phyloP scores from a whole-genome alignment of 2,113 vertebrate genomes.

The Triplophysa siluroides region DNA sequence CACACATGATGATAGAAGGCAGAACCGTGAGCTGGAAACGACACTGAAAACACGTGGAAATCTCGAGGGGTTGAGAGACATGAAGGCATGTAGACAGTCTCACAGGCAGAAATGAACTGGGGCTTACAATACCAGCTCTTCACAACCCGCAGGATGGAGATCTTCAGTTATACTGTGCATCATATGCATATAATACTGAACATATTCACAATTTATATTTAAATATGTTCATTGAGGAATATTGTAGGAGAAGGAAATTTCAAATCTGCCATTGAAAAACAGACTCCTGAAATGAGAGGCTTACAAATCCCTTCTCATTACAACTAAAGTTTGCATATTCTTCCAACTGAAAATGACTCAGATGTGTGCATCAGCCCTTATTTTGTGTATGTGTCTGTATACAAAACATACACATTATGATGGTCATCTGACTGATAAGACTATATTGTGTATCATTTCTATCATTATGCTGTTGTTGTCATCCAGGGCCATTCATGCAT shows the following conservation, averaged over 20 bases:
- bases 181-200: too few species aligned
- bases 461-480: constrained; percentile 69
- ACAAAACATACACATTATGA: constrained; percentile 31
- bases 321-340: neutral
- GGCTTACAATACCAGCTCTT: neutral
- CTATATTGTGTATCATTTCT: constrained; percentile 49
- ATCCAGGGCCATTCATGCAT: constrained; percentile 63
- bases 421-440: constrained; percentile 41
- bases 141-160: neutral
- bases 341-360: neutral
- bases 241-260: too few species aligned
- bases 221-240: too few species aligned
- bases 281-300: too few species aligned
- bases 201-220: too few species aligned
- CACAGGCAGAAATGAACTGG: neutral
- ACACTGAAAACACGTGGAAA: constrained; percentile 62
- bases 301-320: neutral
- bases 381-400: constrained; percentile 22
- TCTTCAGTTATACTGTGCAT: neutral
- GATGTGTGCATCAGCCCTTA: constrained; percentile 46
- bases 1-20: constrained; percentile 70
- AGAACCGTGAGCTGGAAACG: constrained; percentile 63
- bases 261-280: too few species aligned
- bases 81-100: constrained; percentile 22
- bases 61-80: constrained; percentile 52